Evolutionary conservation across 2,113 vertebrate species (phyloP).

Genomic region (Potamarius usumacintae): DNA sequence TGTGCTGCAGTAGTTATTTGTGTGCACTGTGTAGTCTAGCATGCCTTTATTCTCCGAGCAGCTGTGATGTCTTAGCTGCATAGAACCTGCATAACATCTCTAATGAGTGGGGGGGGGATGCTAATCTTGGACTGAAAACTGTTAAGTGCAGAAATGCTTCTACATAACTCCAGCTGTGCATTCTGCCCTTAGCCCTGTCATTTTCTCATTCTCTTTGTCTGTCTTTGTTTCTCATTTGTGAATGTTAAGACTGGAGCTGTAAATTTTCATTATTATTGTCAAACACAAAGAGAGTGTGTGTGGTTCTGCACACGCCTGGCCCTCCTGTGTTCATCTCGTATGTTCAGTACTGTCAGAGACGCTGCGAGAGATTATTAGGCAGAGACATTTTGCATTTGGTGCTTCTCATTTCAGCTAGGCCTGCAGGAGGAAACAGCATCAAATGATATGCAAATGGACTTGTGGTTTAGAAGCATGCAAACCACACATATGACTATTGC

Average conservation of each 20-base stretch:
- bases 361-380: constrained; percentile 16
- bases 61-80: constrained; percentile 28
- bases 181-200: constrained; percentile 20
- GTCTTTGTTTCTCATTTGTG: constrained; percentile 31
- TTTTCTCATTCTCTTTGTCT: constrained; percentile 16
- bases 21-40: constrained; percentile 7
- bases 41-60: constrained; percentile 31
- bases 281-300: neutral
- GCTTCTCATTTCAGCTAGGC: constrained; percentile 36
- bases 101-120: constrained; percentile 27
- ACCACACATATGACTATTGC: constrained; percentile 39
- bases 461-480: constrained; percentile 46
- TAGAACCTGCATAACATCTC: constrained; percentile 31
- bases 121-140: constrained; percentile 21
- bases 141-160: constrained; percentile 37
- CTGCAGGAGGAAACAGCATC: constrained; percentile 33
- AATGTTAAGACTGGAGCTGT: constrained; percentile 40
- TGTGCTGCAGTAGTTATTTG: constrained; percentile 8
- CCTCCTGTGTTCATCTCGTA: constrained; percentile 36
- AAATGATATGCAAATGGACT: constrained; percentile 35
- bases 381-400: constrained; percentile 26
- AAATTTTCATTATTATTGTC: constrained; percentile 47
- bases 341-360: constrained; percentile 33
- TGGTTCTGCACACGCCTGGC: neutral
- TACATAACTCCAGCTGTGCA: constrained; percentile 38